Evolutionary conservation across 2,888 invertebrate genomes (phyloP).

Genomic region (Chalcosyrphus nemorum): DNA sequence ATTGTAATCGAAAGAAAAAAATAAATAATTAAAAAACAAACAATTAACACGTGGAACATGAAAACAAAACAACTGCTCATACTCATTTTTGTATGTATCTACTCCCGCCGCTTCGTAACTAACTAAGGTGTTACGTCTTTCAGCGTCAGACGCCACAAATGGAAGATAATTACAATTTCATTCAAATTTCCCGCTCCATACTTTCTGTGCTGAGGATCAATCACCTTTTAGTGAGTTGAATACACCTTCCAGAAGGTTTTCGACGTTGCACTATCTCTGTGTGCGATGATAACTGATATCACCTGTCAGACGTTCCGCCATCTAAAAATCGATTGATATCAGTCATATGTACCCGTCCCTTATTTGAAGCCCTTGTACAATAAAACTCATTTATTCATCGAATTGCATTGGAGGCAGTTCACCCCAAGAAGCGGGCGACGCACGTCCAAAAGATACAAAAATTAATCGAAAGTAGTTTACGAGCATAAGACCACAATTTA

Average conservation of each 20-base stretch:
- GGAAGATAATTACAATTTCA: conserved; percentile 11
- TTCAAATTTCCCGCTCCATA: conserved; percentile 6
- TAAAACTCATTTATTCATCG: conserved; percentile 45
- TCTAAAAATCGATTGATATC: conserved; percentile 48
- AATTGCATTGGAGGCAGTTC: conserved; percentile 40
- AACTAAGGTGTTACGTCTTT: too few relatives aligned
- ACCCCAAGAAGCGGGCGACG: not conserved
- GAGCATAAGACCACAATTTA: not conserved
- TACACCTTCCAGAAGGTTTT: not conserved
- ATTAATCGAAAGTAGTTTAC: conserved; percentile 66
- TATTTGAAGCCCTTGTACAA: not conserved
- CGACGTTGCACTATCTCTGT: not conserved
- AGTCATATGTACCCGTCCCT: not conserved
- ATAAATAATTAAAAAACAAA: conserved; percentile 12
- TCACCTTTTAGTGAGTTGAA: not conserved
- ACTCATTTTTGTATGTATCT: too few relatives aligned
- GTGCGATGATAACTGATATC: conserved; percentile 34
- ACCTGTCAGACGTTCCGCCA: conserved; percentile 42
- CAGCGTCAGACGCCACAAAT: not conserved
- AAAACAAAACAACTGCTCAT: not conserved
- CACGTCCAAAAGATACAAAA: not conserved
- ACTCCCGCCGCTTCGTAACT: not conserved
- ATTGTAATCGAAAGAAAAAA: not conserved
- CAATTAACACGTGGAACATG: conserved; percentile 14
- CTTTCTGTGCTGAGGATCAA: not conserved